Evolutionary conservation across 2,797 vertebrate species (phyloP), one percentile per base, ranked within the genome.

Genomic region (Scolopax rusticola): DNA sequence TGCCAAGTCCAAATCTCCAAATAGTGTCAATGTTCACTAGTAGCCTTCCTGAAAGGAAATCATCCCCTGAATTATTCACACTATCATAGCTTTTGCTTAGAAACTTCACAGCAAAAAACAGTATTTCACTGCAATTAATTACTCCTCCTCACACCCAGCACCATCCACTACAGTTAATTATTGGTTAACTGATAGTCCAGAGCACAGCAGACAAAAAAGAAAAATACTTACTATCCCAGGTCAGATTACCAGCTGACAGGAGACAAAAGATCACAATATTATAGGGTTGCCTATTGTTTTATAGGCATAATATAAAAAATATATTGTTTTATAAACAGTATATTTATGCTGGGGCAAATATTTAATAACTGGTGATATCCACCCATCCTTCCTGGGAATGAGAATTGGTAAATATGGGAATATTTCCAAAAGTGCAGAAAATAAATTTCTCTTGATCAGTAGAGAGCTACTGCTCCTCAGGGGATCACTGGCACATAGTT

Each of bases 11-110:
- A 84, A 51, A 60, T 77, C 51, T 91, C 68, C 87, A 74, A 57
- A 20, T 57, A 74, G 32, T 67, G 15, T 73, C 84, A 81, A 70
- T 3, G 7, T 84, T 93, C 83, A 18, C 61, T 54, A 60, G 51
- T 60, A 80, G 70, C 54, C 11, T 84, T 95, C n/a, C 53, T 84
- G 33, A 95, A 71, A 92, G 40, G 28, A 94, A 96, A 90, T 78
- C 69, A 59, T 40, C 40, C 94, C 77, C 59, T 96, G 5, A 18
- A 75, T 91, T 88, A 86, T 83, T 95, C 61, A 83, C 33, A 36
- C 23, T 73, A 8, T 17, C 53, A 21, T 32, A 77, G 23, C 45
- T 89, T 63, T 63, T 73, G 3, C 33, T 83, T 77, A 47, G 33
- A 30, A 86, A 80, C 16, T 93, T 76, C 73, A 30, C 25, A 79